Conservation (phyloP, 2,797 vertebrate species). For the Bradypodion ventrale region DNA sequence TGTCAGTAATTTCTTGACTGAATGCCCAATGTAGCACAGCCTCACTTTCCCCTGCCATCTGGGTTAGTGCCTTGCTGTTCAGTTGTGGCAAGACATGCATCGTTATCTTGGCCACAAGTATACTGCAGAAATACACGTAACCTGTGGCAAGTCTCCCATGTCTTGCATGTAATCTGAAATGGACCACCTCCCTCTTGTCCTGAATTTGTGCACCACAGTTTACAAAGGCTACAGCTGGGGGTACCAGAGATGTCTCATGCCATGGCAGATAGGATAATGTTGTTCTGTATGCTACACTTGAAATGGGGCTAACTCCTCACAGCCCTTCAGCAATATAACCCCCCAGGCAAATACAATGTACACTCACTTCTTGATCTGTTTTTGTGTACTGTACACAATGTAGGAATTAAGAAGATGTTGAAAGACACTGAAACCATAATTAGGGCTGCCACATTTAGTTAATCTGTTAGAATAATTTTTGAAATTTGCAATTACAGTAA, state of each 20-base stretch:
- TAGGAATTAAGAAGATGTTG: not conserved
- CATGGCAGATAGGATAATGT: too few relatives aligned
- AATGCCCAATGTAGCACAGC: not conserved
- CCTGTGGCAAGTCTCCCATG: not conserved
- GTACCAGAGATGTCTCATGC: not conserved
- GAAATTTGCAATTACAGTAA: not conserved
- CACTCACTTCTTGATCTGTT: not conserved
- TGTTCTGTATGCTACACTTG: not conserved
- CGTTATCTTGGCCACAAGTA: not conserved
- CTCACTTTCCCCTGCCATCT: not conserved
- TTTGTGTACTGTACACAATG: not conserved
- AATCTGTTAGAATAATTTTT: not conserved
- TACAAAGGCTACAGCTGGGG: too few relatives aligned
- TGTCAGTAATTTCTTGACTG: not conserved
- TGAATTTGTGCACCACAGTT: not conserved
- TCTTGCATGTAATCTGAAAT: not conserved
- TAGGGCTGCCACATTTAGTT: not conserved
- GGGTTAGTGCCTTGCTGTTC: not conserved
- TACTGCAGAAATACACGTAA: not conserved
- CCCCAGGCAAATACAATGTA: not conserved
- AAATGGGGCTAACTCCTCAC: not conserved
- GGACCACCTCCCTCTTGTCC: too few relatives aligned
- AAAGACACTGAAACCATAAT: not conserved
- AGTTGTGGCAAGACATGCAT: not conserved
- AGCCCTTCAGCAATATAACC: not conserved